Percentiles rank a stretch among this genome's conserved stretches.
phyloP scores from a whole-genome alignment of 2,797 vertebrate genomes.

The Discoglossus pictus region DNA sequence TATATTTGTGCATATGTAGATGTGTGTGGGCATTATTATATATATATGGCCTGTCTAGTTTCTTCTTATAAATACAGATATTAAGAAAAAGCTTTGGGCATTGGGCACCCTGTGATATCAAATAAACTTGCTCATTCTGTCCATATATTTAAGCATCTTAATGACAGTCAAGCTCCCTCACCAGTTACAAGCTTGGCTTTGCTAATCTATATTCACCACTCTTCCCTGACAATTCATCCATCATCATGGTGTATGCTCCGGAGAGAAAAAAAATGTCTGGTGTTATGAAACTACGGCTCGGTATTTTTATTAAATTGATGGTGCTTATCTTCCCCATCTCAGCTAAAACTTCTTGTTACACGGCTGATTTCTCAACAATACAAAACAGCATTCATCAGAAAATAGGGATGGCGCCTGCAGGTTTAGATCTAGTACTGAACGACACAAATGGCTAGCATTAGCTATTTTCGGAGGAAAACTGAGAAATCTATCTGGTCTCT shows the following conservation, averaged over 20 bases:
- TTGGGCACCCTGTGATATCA: too few relatives aligned
- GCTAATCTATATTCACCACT: slow-evolving; percentile 44
- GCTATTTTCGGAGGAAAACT: not conserved
- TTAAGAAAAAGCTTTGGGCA: too few relatives aligned
- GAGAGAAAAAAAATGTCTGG: slow-evolving; percentile 53
- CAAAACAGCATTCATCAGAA: slow-evolving; percentile 35
- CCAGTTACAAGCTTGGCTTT: slow-evolving; percentile 29
- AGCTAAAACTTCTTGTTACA: slow-evolving; percentile 54
- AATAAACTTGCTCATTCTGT: too few relatives aligned
- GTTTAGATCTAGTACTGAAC: slow-evolving; percentile 22
- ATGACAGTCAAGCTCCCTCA: not conserved
- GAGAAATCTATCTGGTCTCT: slow-evolving; percentile 1
- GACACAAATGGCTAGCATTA: slow-evolving; percentile 8
- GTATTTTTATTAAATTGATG: slow-evolving; percentile 59
- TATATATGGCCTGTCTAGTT: too few relatives aligned
- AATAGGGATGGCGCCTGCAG: slow-evolving; percentile 38
- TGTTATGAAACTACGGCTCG: slow-evolving; percentile 44
- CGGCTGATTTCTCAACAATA: slow-evolving; percentile 53
- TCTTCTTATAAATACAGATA: too few relatives aligned
- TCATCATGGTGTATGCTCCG: slow-evolving; percentile 44
- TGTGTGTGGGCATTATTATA: too few relatives aligned
- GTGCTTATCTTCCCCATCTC: slow-evolving; percentile 54
- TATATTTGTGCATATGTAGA: too few relatives aligned
- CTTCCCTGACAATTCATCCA: slow-evolving; percentile 45
- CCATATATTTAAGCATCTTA: slow-evolving; percentile 5